Evolutionary conservation across 2,113 vertebrate genomes (phyloP).

Genomic region (Nyctibius bracteatus): DNA sequence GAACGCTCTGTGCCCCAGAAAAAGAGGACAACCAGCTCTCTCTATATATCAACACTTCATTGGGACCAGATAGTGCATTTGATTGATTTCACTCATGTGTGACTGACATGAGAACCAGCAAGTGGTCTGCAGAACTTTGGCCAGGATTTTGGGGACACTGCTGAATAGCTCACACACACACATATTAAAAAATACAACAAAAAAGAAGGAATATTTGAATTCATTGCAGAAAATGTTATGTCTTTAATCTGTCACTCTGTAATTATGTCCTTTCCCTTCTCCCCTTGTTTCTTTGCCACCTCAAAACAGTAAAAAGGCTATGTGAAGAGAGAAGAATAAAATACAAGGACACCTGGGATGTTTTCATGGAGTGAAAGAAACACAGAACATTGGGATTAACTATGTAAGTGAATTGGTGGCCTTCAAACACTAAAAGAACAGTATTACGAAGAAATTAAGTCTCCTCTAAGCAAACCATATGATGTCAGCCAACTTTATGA

Average conservation of each 20-base stretch:
- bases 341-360: neutral
- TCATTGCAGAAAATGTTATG: neutral
- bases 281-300: neutral
- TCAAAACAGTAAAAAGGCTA: neutral
- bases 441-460: neutral
- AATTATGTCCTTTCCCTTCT: neutral
- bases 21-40: neutral
- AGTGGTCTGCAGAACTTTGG: neutral
- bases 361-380: neutral
- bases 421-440: neutral
- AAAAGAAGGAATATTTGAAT: neutral
- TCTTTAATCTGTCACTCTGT: neutral
- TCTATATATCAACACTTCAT: neutral
- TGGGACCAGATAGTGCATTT: neutral
- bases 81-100: neutral
- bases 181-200: neutral
- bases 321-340: neutral
- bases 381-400: neutral
- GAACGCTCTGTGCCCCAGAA: neutral
- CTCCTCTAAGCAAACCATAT: neutral
- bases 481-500: neutral
- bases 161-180: neutral
- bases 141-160: neutral
- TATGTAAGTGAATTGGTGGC: neutral
- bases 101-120: neutral